Evolutionary conservation across 2,888 invertebrate genomes (phyloP).

Genomic region (Dendrolimus pini): DNA sequence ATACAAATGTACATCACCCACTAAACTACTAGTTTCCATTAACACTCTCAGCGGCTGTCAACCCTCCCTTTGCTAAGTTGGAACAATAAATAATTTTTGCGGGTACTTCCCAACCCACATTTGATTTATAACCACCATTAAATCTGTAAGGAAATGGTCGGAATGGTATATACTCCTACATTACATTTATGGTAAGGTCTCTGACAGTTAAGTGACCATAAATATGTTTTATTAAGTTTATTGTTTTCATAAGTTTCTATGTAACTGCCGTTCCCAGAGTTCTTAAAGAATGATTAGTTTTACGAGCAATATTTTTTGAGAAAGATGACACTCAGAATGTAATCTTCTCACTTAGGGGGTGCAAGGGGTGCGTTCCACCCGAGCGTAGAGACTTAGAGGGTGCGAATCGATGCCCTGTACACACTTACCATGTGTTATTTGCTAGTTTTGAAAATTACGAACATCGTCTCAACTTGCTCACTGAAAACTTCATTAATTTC

Average conservation of each 20-base stretch:
- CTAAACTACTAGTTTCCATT: not conserved
- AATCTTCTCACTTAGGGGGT: too few species aligned
- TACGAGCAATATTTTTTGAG: too few species aligned
- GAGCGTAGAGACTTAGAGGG: too few species aligned
- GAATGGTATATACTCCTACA: constrained; percentile 1
- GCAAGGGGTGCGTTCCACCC: too few species aligned
- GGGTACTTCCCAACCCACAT: not conserved
- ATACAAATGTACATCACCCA: not conserved
- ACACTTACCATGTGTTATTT: too few species aligned
- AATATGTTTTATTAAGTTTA: constrained; percentile 1
- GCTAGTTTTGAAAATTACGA: too few species aligned
- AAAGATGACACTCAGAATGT: too few species aligned
- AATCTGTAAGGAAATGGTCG: not conserved
- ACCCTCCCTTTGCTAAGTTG: constrained; percentile 1
- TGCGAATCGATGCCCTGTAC: too few species aligned
- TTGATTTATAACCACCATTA: not conserved
- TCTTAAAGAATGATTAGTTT: too few species aligned
- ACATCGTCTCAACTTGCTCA: too few species aligned
- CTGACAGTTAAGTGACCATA: not conserved
- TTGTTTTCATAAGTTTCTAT: not conserved
- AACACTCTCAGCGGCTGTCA: constrained; percentile 3
- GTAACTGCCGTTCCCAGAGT: too few species aligned
- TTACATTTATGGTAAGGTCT: not conserved
- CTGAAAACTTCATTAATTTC: too few species aligned
- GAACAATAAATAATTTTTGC: constrained; percentile 5